phyloP scores from a whole-genome alignment of 2,797 vertebrate genomes.

The Potorous gilbertii region DNA sequence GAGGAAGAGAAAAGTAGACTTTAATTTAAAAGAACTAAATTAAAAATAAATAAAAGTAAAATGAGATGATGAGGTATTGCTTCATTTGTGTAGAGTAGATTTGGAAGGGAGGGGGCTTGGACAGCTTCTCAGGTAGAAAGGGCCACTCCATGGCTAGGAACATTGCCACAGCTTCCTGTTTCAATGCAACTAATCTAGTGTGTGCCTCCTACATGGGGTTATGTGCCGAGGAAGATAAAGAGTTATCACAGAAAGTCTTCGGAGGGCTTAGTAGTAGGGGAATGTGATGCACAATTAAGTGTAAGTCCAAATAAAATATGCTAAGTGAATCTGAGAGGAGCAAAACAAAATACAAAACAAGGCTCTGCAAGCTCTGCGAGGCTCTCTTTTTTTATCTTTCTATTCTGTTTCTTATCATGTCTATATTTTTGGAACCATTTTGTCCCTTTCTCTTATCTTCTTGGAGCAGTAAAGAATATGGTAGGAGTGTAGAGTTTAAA shows the following conservation, averaged over 20 bases:
- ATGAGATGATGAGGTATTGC: neutral
- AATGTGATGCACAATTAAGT: neutral
- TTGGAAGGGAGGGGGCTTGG: neutral
- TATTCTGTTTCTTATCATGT: neutral
- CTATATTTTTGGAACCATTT: neutral
- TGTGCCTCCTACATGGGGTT: neutral
- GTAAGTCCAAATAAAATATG: neutral
- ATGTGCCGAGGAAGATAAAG: neutral
- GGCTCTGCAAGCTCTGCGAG: no score
- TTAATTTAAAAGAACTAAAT: neutral
- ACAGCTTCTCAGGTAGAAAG: neutral
- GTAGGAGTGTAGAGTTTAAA: neutral
- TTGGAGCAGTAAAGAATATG: neutral
- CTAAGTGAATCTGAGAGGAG: neutral
- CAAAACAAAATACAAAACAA: neutral
- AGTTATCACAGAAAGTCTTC: neutral
- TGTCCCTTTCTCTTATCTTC: neutral
- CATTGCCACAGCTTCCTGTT: neutral
- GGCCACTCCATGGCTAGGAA: neutral
- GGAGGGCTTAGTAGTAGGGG: neutral
- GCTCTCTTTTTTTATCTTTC: neutral
- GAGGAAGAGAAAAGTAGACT: neutral
- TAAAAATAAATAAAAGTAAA: neutral
- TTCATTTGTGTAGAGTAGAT: neutral
- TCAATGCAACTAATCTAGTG: neutral